Conservation (phyloP, 2,113 vertebrate species). For the Morone chrysops region DNA sequence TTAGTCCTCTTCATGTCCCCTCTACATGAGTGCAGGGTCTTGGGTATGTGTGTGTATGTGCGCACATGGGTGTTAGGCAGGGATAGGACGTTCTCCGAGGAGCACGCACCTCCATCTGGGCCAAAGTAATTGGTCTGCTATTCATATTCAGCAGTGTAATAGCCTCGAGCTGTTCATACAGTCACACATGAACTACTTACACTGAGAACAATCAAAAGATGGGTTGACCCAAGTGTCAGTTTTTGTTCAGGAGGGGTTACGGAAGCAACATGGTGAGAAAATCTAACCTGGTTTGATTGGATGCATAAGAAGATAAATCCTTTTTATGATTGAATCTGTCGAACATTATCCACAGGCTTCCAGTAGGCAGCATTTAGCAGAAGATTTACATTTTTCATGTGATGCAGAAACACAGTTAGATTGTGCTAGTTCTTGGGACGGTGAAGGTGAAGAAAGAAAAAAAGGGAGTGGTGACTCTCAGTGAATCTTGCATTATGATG, state of each 20-base stretch:
- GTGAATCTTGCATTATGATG: slow-evolving; percentile 65
- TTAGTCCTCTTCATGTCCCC: slow-evolving; percentile 61
- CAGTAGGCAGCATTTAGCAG: slow-evolving; percentile 29
- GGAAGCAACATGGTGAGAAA: slow-evolving; percentile 36
- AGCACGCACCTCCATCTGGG: slow-evolving; percentile 80
- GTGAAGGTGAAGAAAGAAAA: slow-evolving; percentile 40
- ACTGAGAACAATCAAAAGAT: slow-evolving; percentile 74
- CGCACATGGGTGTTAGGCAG: slow-evolving; percentile 45
- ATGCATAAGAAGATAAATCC: slow-evolving; percentile 43
- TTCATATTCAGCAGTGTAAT: slow-evolving; percentile 85
- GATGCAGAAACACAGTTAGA: slow-evolving; percentile 28
- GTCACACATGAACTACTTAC: slow-evolving; percentile 81
- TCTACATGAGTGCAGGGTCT: slow-evolving; percentile 46
- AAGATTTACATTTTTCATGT: slow-evolving; percentile 18
- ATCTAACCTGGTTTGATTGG: slow-evolving; percentile 48
- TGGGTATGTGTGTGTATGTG: not conserved
- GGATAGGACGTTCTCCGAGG: slow-evolving; percentile 72
- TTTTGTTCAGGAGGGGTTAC: slow-evolving; percentile 48
- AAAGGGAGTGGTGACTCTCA: too few species aligned
- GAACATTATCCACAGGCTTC: slow-evolving; percentile 38
- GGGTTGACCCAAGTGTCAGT: slow-evolving; percentile 74
- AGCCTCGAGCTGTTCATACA: slow-evolving; percentile 79
- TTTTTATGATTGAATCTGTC: slow-evolving; percentile 42
- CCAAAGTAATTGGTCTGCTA: slow-evolving; percentile 84
- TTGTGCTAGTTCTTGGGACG: slow-evolving; percentile 10